Evolutionary conservation across 2,113 vertebrate species (phyloP), one percentile per base, ranked within the genome.

Genomic region (Psammodynastes pulverulentus): DNA sequence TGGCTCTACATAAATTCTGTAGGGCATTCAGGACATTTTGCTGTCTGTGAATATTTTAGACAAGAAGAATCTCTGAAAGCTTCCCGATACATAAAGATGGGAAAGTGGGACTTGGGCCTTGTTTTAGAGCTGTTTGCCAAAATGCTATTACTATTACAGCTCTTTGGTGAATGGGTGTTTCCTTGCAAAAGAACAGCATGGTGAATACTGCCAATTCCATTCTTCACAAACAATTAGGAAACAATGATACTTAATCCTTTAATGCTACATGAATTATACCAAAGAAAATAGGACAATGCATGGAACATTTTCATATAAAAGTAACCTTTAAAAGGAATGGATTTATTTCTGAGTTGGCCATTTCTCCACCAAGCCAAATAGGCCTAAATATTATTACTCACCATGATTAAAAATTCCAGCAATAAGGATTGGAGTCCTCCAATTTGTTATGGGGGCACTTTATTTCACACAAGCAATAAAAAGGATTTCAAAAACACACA

Each of bases 21-120:
- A 98, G 98, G 98, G 96, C 98, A 98, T 98, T 98, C 97, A 97
- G 98, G 98, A 98, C 98, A 97, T 97, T 98, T 97, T 97, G 97
- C 97, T 97, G 97, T 97, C 97, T 97, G 98, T 98, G 97, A 98
- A 98, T 98, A 98, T 98, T 98, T 98, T 96, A 98, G 97, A 97
- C 95, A 97, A 97, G 97, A 97, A 97, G 97, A 97, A 97, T 97
- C 96, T 94, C 94, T 96, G 96, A 97, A 97, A 98, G 96, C 94
- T 95, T 97, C 96, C 95, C 97, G 97, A 98, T 98, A 96, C 97
- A 98, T 98, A 98, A 97, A 97, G 94, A 94, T 87, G 93, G 94
- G 96, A 96, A 97, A 96, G 94, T 84, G 94, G 93, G 95, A 95
- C 54, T 87, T 97, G 3, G 96, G 95, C 96, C 94, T 95, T 95